These are phyloP conservation scores for Acleris laterana DNA, from an alignment of 2,888 invertebrate species.

Conservation along the genomic window DNA sequence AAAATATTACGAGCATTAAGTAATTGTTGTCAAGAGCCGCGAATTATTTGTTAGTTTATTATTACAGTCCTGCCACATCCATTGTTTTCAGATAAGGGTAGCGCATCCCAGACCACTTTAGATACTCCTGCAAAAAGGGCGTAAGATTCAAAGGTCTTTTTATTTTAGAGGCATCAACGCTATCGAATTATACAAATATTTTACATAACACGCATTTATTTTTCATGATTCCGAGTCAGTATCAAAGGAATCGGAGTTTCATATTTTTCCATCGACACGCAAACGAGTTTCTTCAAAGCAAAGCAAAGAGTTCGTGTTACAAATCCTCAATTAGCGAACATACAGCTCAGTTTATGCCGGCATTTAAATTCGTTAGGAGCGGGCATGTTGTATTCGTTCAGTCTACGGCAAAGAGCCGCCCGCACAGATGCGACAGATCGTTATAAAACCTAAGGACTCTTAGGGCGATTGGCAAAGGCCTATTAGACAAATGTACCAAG, in stretches of 20 bases:
- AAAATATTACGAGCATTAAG: no score
- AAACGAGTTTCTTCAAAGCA: constrained; percentile 39
- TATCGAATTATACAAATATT: constrained; percentile 19
- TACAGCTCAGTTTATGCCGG: constrained; percentile 80
- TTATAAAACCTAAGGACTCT: background rate
- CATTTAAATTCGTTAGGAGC: constrained; percentile 81
- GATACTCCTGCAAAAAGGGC: no score
- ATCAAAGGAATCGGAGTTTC: constrained; percentile 30
- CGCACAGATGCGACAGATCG: constrained; percentile 11
- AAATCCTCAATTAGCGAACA: constrained; percentile 77
- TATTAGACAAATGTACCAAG: no score
- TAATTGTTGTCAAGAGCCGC: no score
- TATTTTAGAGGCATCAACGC: background rate
- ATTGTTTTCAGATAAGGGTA: background rate
- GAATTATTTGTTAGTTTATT: background rate
- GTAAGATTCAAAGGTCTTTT: constrained; percentile 8
- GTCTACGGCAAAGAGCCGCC: constrained; percentile 51
- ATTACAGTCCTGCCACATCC: background rate
- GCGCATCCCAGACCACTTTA: background rate
- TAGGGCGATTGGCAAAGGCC: no score
- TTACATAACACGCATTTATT: constrained; percentile 33
- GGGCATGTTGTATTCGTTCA: constrained; percentile 68
- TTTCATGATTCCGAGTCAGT: constrained; percentile 26
- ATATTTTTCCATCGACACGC: constrained; percentile 24
- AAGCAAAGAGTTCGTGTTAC: constrained; percentile 66